Percentiles rank a stretch among this genome's conserved stretches.
phyloP scores from a whole-genome alignment of 1,140 invertebrate genomes.

The Zaprionus capensis region DNA sequence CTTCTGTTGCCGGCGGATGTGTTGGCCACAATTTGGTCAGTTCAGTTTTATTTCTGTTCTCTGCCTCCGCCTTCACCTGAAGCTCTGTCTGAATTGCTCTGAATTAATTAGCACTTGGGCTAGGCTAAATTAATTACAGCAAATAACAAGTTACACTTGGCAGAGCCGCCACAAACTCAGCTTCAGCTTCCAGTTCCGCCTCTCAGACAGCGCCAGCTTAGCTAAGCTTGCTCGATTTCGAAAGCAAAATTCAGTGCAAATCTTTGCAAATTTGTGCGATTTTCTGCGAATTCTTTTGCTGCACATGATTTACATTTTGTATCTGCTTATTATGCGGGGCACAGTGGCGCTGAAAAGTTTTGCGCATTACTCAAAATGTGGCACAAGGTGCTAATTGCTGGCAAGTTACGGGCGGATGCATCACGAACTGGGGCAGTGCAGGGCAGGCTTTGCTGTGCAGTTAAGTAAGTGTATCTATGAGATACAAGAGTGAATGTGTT shows the following conservation, averaged over 20 bases:
- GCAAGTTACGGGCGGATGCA: neutral
- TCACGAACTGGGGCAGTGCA: neutral
- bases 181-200: neutral
- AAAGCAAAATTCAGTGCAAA: conserved; percentile 67
- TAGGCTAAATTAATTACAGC: conserved; percentile 73
- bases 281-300: conserved; percentile 20
- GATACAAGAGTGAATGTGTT: neutral
- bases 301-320: conserved; percentile 4
- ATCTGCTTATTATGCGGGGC: conserved; percentile 7
- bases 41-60: neutral
- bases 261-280: conserved; percentile 63
- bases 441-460: neutral
- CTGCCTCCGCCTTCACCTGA: conserved; percentile 44
- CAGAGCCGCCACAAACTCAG: conserved; percentile 24
- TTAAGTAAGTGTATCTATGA: neutral
- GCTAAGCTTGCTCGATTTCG: conserved; percentile 45
- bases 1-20: conserved; percentile 51
- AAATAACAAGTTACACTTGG: conserved; percentile 79
- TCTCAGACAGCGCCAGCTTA: neutral
- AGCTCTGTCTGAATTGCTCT: conserved; percentile 25
- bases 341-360: conserved; percentile 6
- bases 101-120: conserved; percentile 78
- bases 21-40: conserved; percentile 43
- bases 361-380: conserved; percentile 9
- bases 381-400: conserved; percentile 4